Base-by-base conservation (phyloP, 2,888 invertebrate genomes). In the Suillia variegata region DNA sequence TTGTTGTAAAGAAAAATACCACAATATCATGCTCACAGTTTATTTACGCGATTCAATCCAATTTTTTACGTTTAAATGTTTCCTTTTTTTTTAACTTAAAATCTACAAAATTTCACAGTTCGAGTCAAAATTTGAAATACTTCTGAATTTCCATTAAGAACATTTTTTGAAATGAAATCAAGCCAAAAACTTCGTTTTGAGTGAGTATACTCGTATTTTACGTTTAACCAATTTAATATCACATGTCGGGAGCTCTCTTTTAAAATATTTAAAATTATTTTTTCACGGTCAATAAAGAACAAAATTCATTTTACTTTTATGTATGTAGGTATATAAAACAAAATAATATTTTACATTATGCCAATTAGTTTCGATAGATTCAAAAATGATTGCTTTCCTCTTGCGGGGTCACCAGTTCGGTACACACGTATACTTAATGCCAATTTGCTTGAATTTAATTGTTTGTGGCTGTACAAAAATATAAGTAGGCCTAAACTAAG, bases 201-300 rank as follows among this genome's bases (percentile, higher is more conserved):
- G n/a, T n/a, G n/a, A n/a, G n/a, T n/a, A n/a, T n/a, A n/a, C n/a
- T n/a, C n/a, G n/a, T n/a, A n/a, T n/a, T n/a, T n/a, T n/a, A n/a
- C n/a, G n/a, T n/a, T n/a, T n/a, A 64, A 71, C 62, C 63, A 72
- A 72, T 76, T 76, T 69, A 70, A 76, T 77, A 77, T 77, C 77
- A 77, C 77, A 77, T 77, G 69, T 78, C 75, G 75, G 77, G 77
- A 77, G 77, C 77, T 77, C 77, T 78, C 74, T 74, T 72, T 58
- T 65, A 59, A 55, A 60, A 13, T 64, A 54, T 49, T n/a, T n/a
- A n/a, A n/a, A n/a, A n/a, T n/a, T n/a, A n/a, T n/a, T n/a, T 64
- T 66, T 63, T 62, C 64, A 66, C 61, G 63, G 69, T 66, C 64
- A 71, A 67, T 63, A 63, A 67, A 69, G 69, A 61, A 56, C 63